These are phyloP conservation scores for Eudyptes chrysolophus DNA, from an alignment of 2,113 vertebrate species.

Conservation along the genomic window DNA sequence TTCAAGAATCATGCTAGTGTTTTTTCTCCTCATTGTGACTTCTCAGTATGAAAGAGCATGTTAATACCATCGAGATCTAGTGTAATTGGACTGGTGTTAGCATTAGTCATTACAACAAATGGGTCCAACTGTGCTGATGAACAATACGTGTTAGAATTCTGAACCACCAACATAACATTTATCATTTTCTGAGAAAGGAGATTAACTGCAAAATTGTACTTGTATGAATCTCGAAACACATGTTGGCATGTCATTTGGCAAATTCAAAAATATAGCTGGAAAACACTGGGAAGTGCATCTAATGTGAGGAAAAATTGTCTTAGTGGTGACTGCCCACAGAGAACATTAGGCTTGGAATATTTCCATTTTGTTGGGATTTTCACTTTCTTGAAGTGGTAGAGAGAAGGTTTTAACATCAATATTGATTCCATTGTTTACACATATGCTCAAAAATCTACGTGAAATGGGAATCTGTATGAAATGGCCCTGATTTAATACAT, in stretches of 20 bases:
- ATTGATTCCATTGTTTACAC: not conserved
- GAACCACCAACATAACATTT: not conserved
- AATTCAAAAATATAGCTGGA: not conserved
- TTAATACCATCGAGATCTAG: not conserved
- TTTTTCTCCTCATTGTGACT: not conserved
- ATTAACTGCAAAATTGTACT: not conserved
- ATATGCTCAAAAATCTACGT: not conserved
- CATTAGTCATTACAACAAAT: not conserved
- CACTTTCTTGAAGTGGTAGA: not conserved
- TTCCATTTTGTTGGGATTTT: not conserved
- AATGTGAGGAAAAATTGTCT: not conserved
- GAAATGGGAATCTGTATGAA: not conserved
- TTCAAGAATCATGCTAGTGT: not conserved
- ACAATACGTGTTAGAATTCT: not conserved
- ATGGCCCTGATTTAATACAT: not conserved
- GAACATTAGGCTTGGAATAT: not conserved
- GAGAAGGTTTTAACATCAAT: not conserved
- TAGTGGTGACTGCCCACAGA: not conserved
- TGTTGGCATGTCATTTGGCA: not conserved
- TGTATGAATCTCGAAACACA: not conserved
- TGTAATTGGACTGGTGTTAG: not conserved
- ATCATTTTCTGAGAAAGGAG: not conserved
- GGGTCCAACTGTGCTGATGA: not conserved
- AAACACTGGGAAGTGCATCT: not conserved
- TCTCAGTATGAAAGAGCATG: not conserved